Conservation (phyloP, 2,113 vertebrate genomes). For the Python bivittatus region DNA sequence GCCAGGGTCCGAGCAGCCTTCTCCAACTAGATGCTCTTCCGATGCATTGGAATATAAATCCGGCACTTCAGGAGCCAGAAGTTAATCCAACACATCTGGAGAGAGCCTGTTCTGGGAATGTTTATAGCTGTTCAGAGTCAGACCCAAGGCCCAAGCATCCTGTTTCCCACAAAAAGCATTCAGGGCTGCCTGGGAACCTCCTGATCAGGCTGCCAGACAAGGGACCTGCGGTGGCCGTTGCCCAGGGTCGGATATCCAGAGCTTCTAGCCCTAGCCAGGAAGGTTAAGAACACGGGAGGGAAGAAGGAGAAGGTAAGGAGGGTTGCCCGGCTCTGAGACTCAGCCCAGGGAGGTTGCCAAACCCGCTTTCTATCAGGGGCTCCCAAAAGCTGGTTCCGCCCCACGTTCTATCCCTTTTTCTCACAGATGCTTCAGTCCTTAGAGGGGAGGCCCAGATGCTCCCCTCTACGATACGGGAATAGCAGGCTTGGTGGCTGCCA, state of each 20-base stretch:
- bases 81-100: background rate
- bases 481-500: background rate
- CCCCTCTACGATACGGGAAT: background rate
- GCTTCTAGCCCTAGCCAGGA: background rate
- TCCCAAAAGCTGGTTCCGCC: background rate
- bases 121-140: background rate
- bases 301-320: background rate
- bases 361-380: background rate
- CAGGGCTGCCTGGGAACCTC: background rate
- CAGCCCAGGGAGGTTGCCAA: background rate
- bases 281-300: background rate
- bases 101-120: background rate
- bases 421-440: background rate
- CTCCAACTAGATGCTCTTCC: background rate
- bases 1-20: background rate
- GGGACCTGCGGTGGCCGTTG: background rate
- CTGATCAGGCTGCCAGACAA: background rate
- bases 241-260: background rate
- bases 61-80: background rate
- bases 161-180: background rate
- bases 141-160: background rate
- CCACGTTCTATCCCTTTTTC: too few relatives aligned
- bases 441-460: background rate
- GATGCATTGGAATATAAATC: background rate
- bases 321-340: background rate